Base-by-base conservation (phyloP, 1,140 invertebrate genomes). In the Odontomachus brunneus region DNA sequence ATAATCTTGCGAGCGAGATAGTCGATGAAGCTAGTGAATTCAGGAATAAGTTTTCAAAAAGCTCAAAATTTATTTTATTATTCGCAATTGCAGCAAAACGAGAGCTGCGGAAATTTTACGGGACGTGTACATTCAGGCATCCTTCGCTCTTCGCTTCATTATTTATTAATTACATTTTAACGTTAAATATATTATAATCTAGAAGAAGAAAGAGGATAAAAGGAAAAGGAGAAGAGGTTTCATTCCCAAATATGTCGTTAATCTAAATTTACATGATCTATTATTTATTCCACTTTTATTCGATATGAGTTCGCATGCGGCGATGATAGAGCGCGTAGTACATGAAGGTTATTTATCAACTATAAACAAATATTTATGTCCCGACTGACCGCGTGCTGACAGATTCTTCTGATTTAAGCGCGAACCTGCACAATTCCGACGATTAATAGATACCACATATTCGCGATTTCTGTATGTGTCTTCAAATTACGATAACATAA, bases 161-260 rank as follows among this genome's bases (percentile, higher is more conserved):
- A 44, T 7, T 91, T 92, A 92, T 92, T 91, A 92, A 88, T 82
- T 87, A 90, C 91, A 90, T 91, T 91, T 93, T 91, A 88, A 65
- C 88, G 66, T 24, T 80, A 89, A 91, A 90, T 91, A 89, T 44
- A 26, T 71, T 29, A 44, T 33, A 44, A 71, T 44, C 15, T 19
- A 14, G 48, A 59, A 72, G 24, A 81, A 17, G 9, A 53, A 51
- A 24, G 51, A 5, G n/a, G 49, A 38, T 49, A 15, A 73, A 29
- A 44, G 38, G 38, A 7, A 44, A 11, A 11, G 38, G 38, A 9
- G 38, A 5, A 33, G 5, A 33, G 29, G 29, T n/a, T n/a, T n/a
- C 29, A 11, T 11, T 44, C 9, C 38, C 29, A 33, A 17, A 38
- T 29, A 22, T 9, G 19, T 51, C 26, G 1, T 76, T 53, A 51